Percentiles rank a stretch among this genome's conserved stretches.
These are phyloP conservation scores for Narcine bancroftii DNA, from an alignment of 2,113 vertebrate species.

Conservation along the genomic window DNA sequence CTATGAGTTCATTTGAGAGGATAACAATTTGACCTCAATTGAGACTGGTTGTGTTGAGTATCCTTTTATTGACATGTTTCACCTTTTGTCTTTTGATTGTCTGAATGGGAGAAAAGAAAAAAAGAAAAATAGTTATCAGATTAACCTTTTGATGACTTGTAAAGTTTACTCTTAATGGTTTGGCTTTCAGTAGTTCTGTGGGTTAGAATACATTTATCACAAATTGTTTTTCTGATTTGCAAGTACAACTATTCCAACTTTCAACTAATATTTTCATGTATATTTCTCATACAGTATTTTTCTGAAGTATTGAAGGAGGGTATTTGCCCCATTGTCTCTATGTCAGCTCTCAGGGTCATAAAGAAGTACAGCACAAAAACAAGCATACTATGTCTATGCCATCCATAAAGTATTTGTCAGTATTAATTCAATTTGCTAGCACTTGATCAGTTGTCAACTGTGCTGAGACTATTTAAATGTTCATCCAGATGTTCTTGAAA, in stretches of 20 bases:
- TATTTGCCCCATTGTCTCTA: too few species aligned
- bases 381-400: too few species aligned
- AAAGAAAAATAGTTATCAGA: background rate
- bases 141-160: background rate
- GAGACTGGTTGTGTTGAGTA: background rate
- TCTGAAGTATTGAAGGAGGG: too few species aligned
- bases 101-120: background rate
- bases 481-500: too few species aligned
- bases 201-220: background rate
- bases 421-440: too few species aligned
- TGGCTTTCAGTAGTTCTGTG: background rate
- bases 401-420: too few species aligned
- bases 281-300: too few species aligned
- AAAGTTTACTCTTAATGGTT: background rate
- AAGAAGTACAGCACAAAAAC: too few species aligned
- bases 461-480: too few species aligned
- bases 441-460: too few species aligned
- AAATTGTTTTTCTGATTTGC: background rate
- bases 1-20: background rate
- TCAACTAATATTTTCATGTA: background rate
- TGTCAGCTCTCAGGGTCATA: too few species aligned
- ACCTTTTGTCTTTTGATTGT: background rate
- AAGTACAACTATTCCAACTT: background rate
- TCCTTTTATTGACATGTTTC: background rate
- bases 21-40: background rate